These are phyloP conservation scores for Sturnira hondurensis DNA, from an alignment of 2,113 vertebrate species.

Conservation along the genomic window DNA sequence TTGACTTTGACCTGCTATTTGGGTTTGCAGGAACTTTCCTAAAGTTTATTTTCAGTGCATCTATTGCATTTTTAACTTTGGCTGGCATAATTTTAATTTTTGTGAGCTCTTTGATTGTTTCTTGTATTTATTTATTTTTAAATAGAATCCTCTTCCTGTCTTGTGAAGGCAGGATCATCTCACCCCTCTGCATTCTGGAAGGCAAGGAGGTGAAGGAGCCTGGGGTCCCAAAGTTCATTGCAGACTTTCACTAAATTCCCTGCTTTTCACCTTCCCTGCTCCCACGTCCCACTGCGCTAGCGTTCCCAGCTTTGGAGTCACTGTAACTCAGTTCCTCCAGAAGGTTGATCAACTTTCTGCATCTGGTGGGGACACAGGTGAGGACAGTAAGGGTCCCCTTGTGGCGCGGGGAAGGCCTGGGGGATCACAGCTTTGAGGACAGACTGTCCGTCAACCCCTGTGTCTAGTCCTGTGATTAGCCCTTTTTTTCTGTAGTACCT, in stretches of 20 bases:
- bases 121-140: not conserved
- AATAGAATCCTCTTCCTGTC: not conserved
- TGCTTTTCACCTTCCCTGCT: not conserved
- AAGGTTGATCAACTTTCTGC: not conserved
- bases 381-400: not conserved
- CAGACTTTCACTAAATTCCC: not conserved
- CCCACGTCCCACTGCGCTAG: not conserved
- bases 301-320: not conserved
- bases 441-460: not conserved
- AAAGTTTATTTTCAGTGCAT: conserved; percentile 4
- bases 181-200: not conserved
- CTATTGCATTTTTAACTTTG: not conserved
- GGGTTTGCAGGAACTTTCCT: not conserved
- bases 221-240: not conserved
- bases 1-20: not conserved
- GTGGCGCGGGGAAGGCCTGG: not conserved
- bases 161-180: not conserved
- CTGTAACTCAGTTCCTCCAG: not conserved
- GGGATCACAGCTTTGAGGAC: not conserved
- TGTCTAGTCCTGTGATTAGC: not conserved
- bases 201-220: not conserved
- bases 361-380: not conserved
- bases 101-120: not conserved
- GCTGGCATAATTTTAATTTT: conserved; percentile 9
- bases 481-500: not conserved